Evolutionary conservation across 2,113 vertebrate species (phyloP).

Genomic region (Pao palembangensis): DNA sequence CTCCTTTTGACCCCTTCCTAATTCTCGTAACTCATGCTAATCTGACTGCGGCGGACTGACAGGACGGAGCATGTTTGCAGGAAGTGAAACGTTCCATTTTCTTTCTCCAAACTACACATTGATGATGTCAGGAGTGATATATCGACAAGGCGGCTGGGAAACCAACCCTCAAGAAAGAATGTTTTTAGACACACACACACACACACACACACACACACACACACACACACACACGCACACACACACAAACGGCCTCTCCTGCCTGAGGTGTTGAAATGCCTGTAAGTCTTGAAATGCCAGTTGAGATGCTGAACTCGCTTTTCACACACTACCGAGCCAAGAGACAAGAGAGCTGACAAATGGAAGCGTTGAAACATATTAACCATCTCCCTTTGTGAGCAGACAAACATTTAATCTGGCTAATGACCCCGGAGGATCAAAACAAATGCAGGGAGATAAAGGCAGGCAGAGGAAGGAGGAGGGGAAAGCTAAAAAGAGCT

Average conservation of each 20-base stretch:
- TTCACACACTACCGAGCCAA: slow-evolving; percentile 51
- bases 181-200: slow-evolving; percentile 47
- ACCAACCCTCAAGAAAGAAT: slow-evolving; percentile 62
- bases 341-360: slow-evolving; percentile 68
- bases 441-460: slow-evolving; percentile 73
- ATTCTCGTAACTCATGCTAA: slow-evolving; percentile 65
- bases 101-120: slow-evolving; percentile 49
- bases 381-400: slow-evolving; percentile 75
- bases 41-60: slow-evolving; percentile 57
- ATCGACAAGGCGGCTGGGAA: slow-evolving; percentile 61
- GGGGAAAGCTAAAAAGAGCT: slow-evolving; percentile 44
- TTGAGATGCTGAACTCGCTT: slow-evolving; percentile 57
- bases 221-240: neutral
- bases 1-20: slow-evolving; percentile 17
- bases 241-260: slow-evolving; percentile 56
- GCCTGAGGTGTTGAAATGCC: slow-evolving; percentile 72
- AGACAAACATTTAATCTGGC: slow-evolving; percentile 74
- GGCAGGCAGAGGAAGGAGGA: slow-evolving; percentile 36
- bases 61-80: slow-evolving; percentile 65
- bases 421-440: slow-evolving; percentile 75
- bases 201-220: slow-evolving; percentile 17
- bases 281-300: slow-evolving; percentile 73
- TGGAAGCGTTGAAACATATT: slow-evolving; percentile 78
- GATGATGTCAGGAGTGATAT: slow-evolving; percentile 71
- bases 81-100: slow-evolving; percentile 64